phyloP scores from a whole-genome alignment of 2,113 vertebrate genomes.

The Rhea americana region DNA sequence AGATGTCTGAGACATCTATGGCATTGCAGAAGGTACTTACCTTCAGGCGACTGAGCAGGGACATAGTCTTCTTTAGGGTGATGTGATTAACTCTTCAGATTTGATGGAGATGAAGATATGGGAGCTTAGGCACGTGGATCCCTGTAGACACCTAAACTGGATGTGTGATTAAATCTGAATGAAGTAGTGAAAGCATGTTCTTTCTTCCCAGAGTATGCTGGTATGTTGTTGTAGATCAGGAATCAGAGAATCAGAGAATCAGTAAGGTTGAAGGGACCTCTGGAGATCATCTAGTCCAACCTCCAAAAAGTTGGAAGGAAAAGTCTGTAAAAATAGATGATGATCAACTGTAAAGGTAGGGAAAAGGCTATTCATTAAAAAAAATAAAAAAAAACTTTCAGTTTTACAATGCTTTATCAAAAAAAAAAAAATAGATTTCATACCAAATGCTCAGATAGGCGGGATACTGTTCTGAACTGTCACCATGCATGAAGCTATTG shows the following conservation, averaged over 20 bases:
- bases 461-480: background rate
- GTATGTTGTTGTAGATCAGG: background rate
- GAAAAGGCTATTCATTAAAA: background rate
- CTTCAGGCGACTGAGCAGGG: background rate
- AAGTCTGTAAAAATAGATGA: background rate
- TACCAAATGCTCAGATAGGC: background rate
- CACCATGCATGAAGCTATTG: background rate
- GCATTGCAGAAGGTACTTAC: background rate
- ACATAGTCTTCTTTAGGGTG: background rate
- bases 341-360: background rate
- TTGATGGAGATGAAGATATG: accelerated
- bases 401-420: background rate
- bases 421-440: background rate
- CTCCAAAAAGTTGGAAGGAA: background rate
- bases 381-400: background rate
- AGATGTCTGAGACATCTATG: background rate
- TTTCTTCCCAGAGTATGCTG: background rate
- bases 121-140: background rate
- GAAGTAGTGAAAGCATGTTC: background rate
- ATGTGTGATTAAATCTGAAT: background rate
- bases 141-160: background rate
- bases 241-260: too few relatives aligned
- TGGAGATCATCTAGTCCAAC: too few relatives aligned
- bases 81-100: background rate
- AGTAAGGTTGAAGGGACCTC: too few relatives aligned